Evolutionary conservation across 2,888 invertebrate genomes (phyloP).

Genomic region (Podotricha telesiphe): DNA sequence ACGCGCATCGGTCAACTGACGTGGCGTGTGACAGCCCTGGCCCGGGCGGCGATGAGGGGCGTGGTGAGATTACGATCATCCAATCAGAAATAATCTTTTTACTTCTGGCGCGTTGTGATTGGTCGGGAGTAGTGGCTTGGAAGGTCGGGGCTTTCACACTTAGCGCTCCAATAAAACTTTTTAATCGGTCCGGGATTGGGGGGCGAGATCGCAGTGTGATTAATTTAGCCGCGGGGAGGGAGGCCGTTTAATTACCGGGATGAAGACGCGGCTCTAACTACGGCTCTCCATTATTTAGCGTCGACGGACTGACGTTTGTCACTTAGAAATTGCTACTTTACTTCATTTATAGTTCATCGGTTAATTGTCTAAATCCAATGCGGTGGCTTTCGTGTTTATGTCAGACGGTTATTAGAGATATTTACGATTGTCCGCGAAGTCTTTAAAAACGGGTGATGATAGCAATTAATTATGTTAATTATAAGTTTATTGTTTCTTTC

Average conservation of each 20-base stretch:
- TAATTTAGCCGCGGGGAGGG: conserved; percentile 72
- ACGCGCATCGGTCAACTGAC: conserved; percentile 82
- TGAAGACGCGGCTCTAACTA: conserved; percentile 82
- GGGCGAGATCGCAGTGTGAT: conserved; percentile 82
- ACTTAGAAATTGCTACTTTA: conserved; percentile 76
- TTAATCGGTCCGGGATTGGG: conserved; percentile 80
- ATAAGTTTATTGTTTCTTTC: conserved; percentile 2
- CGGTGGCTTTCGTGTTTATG: conserved; percentile 35
- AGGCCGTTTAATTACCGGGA: conserved; percentile 75
- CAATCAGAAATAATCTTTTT: conserved; percentile 58
- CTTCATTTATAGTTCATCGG: conserved; percentile 76
- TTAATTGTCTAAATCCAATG: conserved; percentile 57
- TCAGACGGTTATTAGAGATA: conserved; percentile 50
- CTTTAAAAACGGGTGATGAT: conserved; percentile 15
- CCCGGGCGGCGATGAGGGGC: conserved; percentile 69
- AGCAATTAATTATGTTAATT: conserved; percentile 27
- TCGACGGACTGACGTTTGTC: conserved; percentile 79
- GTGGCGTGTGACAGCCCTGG: conserved; percentile 74
- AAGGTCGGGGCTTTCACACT: conserved; percentile 72
- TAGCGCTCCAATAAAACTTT: conserved; percentile 81
- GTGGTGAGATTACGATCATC: conserved; percentile 54
- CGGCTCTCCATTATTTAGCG: conserved; percentile 79
- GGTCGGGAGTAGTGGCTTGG: conserved; percentile 56
- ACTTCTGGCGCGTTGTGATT: conserved; percentile 57
- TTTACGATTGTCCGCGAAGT: conserved; percentile 38